Conservation (phyloP, 2,113 vertebrate genomes). For the Microcebus griseorufus region DNA sequence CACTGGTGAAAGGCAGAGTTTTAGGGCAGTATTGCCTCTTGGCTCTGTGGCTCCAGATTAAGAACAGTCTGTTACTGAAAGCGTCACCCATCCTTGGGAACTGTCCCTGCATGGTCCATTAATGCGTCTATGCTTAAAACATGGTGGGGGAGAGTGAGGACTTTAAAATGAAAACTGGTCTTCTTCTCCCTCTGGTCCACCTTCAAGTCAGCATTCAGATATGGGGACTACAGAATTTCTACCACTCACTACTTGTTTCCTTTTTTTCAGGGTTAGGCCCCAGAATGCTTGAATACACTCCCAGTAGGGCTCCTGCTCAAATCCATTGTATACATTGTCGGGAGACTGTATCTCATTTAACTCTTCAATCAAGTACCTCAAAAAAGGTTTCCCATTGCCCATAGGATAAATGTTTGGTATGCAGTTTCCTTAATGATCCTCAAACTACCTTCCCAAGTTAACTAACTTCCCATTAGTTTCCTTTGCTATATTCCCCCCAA, state of each 20-base stretch:
- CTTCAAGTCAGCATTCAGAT: not conserved
- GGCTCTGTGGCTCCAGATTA: not conserved
- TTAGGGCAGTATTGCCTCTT: not conserved
- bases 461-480: not conserved
- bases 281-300: not conserved
- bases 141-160: no score
- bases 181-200: not conserved
- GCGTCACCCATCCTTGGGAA: not conserved
- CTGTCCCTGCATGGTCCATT: not conserved
- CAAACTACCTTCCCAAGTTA: not conserved
- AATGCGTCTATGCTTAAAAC: not conserved
- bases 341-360: not conserved
- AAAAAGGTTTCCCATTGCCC: not conserved
- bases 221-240: not conserved
- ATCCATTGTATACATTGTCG: not conserved
- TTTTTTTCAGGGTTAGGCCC: not conserved
- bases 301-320: not conserved
- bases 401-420: not conserved
- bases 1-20: not conserved
- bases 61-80: not conserved
- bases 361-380: not conserved
- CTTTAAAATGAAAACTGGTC: not conserved
- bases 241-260: not conserved
- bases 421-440: not conserved
- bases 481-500: not conserved